Base-by-base conservation (phyloP, 2,888 invertebrate species). In the Idaea aversata region DNA sequence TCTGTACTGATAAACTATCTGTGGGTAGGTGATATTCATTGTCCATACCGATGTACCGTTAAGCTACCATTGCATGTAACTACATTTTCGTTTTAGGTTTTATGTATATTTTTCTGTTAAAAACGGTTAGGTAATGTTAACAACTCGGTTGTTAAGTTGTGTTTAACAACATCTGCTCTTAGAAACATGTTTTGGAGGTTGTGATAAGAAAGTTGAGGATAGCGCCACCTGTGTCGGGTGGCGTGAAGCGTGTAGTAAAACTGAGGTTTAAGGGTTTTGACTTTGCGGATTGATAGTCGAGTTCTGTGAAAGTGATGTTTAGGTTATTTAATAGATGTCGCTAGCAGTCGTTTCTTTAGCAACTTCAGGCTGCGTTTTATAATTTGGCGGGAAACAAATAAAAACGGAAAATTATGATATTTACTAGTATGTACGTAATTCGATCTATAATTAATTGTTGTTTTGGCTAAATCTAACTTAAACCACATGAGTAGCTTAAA, bases 1-100 rank as follows among this genome's bases (percentile, higher is more conserved):
- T 59, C 7, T 16, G 3, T 34, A 81, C 79, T 81, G 81, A 81
- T 81, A 80, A 67, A 63, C 34, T 74, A 73, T 75, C 65, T 61
- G 71, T 66, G 69, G 69, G 68, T 68, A 67, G 66, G 57, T 64
- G 47, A 13, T 47, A 7, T 4, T 47, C 47, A 47, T 47, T 47
- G 47, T 47, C 47, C 47, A 6, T 47, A 0, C 5, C 7, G 13
- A 47, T 7, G 13, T 47, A 47, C 47, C 47, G 47, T 47, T 47
- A 47, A 38, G n/a, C 25, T 25, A 3, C 13, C 47, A 47, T 47
- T 47, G 25, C 25, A 25, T 10, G 47, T 4, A 47, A 47, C 47
- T 47, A 47, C 47, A 47, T 47, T 47, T 47, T 47, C 13, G 47
- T 13, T 47, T 47, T 7, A 47, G 7, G 10, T 47, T 47, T 10